These are phyloP conservation scores for Zoroaster sp. DNA, from an alignment of 53 echinoderm and acorn worm genomes.

Conservation along the genomic window DNA sequence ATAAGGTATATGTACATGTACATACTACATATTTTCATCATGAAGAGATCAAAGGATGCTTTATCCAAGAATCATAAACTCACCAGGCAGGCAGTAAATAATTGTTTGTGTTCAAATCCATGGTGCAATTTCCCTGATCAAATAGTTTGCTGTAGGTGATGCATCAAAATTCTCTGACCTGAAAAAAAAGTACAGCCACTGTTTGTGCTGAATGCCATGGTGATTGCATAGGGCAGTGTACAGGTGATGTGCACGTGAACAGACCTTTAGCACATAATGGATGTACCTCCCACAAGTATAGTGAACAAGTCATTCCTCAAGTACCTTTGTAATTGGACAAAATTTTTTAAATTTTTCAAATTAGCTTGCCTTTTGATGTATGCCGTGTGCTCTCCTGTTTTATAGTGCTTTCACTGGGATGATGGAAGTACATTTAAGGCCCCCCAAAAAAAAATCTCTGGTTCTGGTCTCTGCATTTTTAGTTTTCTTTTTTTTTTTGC, in stretches of 20 bases:
- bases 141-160: constrained; percentile 10
- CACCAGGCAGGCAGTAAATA: not conserved
- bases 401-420: too few relatives aligned
- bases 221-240: not conserved
- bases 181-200: not conserved
- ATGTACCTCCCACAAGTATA: too few relatives aligned
- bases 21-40: not conserved
- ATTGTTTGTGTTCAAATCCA: not conserved
- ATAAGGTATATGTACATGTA: not conserved
- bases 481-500: too few relatives aligned
- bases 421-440: too few relatives aligned
- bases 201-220: not conserved
- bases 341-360: not conserved
- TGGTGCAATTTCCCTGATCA: not conserved
- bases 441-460: too few relatives aligned
- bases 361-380: not conserved
- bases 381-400: too few relatives aligned
- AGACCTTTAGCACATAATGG: too few relatives aligned
- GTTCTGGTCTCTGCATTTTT: too few relatives aligned
- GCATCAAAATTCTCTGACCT: not conserved
- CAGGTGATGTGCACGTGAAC: not conserved
- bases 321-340: not conserved
- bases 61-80: not conserved
- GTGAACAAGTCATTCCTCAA: not conserved
- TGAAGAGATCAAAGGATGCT: not conserved